Evolutionary conservation across 2,888 invertebrate species (phyloP), one percentile per base, ranked within the genome.

Genomic region (Drosophila subquinaria): DNA sequence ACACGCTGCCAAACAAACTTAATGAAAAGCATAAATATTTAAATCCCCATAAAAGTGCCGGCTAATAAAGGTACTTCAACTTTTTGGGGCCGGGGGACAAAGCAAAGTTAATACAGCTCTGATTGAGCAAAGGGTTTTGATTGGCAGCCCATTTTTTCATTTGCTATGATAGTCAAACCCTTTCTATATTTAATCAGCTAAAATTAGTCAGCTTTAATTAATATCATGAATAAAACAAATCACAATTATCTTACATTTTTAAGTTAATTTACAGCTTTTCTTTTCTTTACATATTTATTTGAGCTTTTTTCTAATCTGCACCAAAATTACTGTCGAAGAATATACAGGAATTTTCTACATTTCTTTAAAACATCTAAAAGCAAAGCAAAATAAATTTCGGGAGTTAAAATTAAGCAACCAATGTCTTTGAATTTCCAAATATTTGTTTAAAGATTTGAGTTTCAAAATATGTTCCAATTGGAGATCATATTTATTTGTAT

Each of bases 21-120:
- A 80, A 80, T 80, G 79, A 81, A 80, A 74, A 80, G 79, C 79
- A 77, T 81, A 78, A 80, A 81, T 81, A 80, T 74, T 81, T 81
- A 74, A 80, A 72, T 65, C 57, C 43, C 68, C 81, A 38, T 65
- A 60, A 79, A 75, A 70, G 56, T 43, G 55, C 36, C 8, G 60
- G 66, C 79, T 67, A 79, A 79, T 74, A 73, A 70, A 69, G 52
- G 48, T 42, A 59, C 27, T 48, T 11, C 20, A 57, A 17, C 4
- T 6, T 30, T 30, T 2, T 30, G 30, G 3, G 5, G 11, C 0
- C 13, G 13, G 1, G 27, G 23, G 3, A 15, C 0, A 45, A 20
- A 17, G 13, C 30, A 38, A 40, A 61, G 23, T 62, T 45, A 3
- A 9, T 9, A n/a, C 15, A 42, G 11, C 51, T 40, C 11, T 51